These are phyloP conservation scores for Charaxes varanes DNA, from an alignment of 1,140 invertebrate species.

Conservation along the genomic window DNA sequence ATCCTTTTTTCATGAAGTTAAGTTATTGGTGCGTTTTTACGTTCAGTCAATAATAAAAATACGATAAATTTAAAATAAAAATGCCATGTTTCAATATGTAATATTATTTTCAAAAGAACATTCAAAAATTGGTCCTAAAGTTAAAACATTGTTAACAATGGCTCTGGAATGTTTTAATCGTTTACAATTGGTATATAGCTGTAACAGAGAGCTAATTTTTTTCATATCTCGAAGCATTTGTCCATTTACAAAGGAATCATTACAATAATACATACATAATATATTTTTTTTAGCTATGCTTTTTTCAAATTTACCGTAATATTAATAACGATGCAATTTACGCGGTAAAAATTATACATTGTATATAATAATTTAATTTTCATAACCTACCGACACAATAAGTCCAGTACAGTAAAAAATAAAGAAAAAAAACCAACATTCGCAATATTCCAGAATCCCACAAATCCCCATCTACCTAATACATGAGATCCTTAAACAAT, in stretches of 20 bases:
- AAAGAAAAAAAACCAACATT: slow-evolving; percentile 43
- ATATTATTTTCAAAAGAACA: slow-evolving; percentile 73
- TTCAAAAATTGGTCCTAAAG: slow-evolving; percentile 72
- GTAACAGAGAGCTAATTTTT: slow-evolving; percentile 53
- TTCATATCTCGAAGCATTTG: slow-evolving; percentile 10
- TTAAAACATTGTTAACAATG: slow-evolving; percentile 73
- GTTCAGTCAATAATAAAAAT: no score
- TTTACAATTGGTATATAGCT: slow-evolving; percentile 47
- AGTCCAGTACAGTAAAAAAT: slow-evolving; percentile 9
- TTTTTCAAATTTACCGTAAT: slow-evolving; percentile 8
- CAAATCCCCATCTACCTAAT: slow-evolving; percentile 52
- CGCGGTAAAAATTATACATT: slow-evolving; percentile 13
- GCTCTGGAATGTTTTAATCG: slow-evolving; percentile 68
- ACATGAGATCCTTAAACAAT: slow-evolving; percentile 72
- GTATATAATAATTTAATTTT: slow-evolving; percentile 15
- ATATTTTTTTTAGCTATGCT: slow-evolving; percentile 15
- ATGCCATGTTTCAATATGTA: slow-evolving; percentile 53
- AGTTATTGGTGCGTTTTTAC: no score
- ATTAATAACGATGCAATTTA: no score
- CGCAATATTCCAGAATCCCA: slow-evolving; percentile 59
- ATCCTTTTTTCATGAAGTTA: no score
- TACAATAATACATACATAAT: slow-evolving; percentile 11
- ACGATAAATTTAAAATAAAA: slow-evolving; percentile 16
- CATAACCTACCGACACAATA: slow-evolving; percentile 12
- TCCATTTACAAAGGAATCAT: slow-evolving; percentile 17